Evolutionary conservation across 2,113 vertebrate species (phyloP), one percentile per base, ranked within the genome.

Genomic region (Cathartes aura): DNA sequence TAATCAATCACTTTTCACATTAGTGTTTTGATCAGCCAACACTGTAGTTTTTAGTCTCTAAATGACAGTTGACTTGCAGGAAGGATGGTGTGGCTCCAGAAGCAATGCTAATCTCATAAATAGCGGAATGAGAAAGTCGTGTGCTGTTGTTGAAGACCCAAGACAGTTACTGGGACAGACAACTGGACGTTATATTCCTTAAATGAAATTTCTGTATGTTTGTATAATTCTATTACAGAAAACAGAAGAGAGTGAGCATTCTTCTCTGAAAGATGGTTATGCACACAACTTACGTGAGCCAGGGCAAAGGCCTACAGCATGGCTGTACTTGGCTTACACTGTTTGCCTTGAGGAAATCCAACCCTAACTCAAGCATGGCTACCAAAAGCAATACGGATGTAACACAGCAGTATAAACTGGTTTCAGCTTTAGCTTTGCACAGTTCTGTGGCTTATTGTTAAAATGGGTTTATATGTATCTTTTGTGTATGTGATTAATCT

Each of bases 261-360:
- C 9, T 86, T 58, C 36, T 74, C 23, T 79, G 47, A 48, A 50
- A 34, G 8, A 27, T 13, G 1, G 2, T 9, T 74, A 34, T 20
- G 23, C 18, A 58, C 8, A 48, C 3, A 62, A 34, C 7, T 64
- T 70, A n/a, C 0, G 0, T 26, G 30, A 67, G 14, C 16, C 42
- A 62, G 11, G 27, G 9, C 30, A 86, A 82, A 71, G 8, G 9
- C 12, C 27, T 36, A 26, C 10, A 40, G 1, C 10, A 16, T 42
- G 42, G 26, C 18, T 62, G 8, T 71, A 40, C 7, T 42, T 70
- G 27, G 14, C 17, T 87, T 19, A 47, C 7, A 10, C 12, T 8
- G 12, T 52, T 60, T 85, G 34, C 18, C 45, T 66, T 88, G 55
- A 79, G 40, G 40, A 88, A 94, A 67, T 67, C 14, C 80, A 89